A percentile compares a stretch with the other conserved stretches of the same genome.
These are phyloP conservation scores for Tenodera sinensis DNA, from an alignment of 2,888 invertebrate genomes.

Conservation along the genomic window DNA sequence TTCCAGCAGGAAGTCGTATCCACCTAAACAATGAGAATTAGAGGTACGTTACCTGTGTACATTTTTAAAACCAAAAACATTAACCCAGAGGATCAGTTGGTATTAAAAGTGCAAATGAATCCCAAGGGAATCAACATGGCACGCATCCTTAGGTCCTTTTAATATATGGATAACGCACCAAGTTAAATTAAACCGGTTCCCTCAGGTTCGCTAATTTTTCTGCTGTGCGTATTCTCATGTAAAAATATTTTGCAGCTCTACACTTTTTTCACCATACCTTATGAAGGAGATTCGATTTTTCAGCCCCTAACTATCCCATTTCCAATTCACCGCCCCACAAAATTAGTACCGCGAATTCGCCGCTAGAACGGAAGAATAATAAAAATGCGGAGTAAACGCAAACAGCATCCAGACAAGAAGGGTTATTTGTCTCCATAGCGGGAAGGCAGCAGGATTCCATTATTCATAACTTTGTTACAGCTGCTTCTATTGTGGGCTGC, in stretches of 20 bases:
- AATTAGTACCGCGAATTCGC: neutral
- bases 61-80: too few relatives aligned
- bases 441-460: neutral
- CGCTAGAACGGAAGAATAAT: neutral
- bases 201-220: neutral
- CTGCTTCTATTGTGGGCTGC: neutral
- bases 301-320: neutral
- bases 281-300: neutral
- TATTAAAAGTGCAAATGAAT: too few relatives aligned
- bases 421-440: neutral
- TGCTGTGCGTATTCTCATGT: neutral
- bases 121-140: too few relatives aligned
- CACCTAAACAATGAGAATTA: too few relatives aligned
- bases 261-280: neutral
- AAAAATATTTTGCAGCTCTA: neutral
- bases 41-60: too few relatives aligned
- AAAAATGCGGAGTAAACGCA: neutral
- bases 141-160: too few relatives aligned
- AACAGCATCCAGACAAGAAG: neutral
- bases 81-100: too few relatives aligned
- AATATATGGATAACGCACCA: neutral
- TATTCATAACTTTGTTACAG: neutral
- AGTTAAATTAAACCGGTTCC: neutral
- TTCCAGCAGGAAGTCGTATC: too few relatives aligned
- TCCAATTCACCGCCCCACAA: neutral